Conservation (phyloP, 2,888 invertebrate species). For the Agrochola lychnidis region DNA sequence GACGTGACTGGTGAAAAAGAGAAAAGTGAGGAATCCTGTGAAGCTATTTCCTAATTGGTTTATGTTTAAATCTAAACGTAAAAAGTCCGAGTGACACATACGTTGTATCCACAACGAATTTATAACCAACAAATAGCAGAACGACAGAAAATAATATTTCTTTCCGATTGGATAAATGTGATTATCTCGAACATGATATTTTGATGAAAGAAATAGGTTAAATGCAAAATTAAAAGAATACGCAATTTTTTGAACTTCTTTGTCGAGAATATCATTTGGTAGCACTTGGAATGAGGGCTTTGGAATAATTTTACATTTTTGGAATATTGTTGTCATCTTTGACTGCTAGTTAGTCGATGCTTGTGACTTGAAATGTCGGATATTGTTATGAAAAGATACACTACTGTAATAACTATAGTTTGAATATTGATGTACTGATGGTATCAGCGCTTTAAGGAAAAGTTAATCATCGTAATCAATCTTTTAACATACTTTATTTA, state of each 20-base stretch:
- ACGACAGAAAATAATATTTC: conserved; percentile 12
- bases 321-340: conserved; percentile 7
- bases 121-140: neutral
- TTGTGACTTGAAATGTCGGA: neutral
- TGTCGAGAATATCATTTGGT: conserved; percentile 3
- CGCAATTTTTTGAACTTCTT: conserved; percentile 3
- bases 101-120: neutral
- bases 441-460: neutral
- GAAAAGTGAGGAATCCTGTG: neutral
- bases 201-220: conserved; percentile 8
- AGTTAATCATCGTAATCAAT: neutral
- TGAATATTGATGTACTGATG: neutral
- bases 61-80: neutral
- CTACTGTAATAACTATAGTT: neutral
- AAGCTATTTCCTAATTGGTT: neutral
- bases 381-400: neutral
- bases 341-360: neutral
- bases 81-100: neutral
- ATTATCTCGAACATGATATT: conserved; percentile 14
- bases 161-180: conserved; percentile 22
- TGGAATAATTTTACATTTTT: neutral
- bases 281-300: neutral
- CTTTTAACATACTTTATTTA: neutral
- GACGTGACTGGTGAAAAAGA: neutral
- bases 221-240: conserved; percentile 14